A percentile compares a stretch with the other conserved stretches of the same genome.
phyloP scores from a whole-genome alignment of 1,140 invertebrate genomes.

The Polypedilum pembai region DNA sequence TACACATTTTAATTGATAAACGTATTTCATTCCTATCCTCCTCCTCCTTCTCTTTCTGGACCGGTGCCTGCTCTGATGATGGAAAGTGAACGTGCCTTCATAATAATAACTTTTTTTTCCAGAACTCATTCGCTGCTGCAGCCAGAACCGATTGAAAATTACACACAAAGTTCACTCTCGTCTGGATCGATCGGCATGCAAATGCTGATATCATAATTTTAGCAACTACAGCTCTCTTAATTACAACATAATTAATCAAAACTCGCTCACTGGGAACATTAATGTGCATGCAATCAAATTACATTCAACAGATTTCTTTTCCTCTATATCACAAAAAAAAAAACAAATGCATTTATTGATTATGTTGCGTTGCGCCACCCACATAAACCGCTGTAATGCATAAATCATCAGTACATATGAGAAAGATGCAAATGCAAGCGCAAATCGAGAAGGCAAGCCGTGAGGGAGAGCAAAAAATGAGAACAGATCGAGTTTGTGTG shows the following conservation, averaged over 20 bases:
- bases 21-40: background rate
- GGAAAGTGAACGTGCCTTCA: slow-evolving; percentile 26
- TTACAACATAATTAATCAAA: slow-evolving; percentile 28
- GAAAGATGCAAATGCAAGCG: too few relatives aligned
- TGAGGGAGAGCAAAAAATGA: too few relatives aligned
- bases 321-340: too few relatives aligned
- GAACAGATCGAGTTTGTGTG: background rate
- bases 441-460: too few relatives aligned
- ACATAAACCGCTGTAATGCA: background rate
- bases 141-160: slow-evolving; percentile 24
- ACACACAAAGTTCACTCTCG: background rate
- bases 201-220: slow-evolving; percentile 25
- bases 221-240: background rate
- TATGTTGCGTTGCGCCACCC: background rate
- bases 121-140: background rate
- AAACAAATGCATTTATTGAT: background rate
- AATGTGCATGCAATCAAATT: background rate
- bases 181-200: too few relatives aligned
- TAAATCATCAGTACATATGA: background rate
- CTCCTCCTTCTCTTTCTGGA: too few relatives aligned
- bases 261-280: background rate
- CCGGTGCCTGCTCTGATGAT: background rate
- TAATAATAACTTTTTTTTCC: background rate
- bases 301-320: background rate
- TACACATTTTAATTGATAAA: slow-evolving; percentile 27